These are phyloP conservation scores for Eumeta japonica DNA, from an alignment of 1,140 invertebrate species.

Conservation along the genomic window DNA sequence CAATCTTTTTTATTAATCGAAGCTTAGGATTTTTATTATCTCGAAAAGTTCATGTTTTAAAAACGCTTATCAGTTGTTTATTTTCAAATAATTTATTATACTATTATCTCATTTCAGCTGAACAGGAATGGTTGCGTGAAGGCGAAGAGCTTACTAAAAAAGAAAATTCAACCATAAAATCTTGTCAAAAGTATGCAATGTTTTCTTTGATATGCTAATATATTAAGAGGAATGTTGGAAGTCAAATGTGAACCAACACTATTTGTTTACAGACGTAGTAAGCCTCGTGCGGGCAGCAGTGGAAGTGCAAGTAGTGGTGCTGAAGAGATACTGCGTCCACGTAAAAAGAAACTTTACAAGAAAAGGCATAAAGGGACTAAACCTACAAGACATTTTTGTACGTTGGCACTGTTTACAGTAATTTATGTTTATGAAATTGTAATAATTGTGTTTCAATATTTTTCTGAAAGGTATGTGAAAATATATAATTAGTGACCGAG, in stretches of 20 bases:
- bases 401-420: no score
- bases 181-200: conserved; percentile 49
- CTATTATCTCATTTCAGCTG: conserved; percentile 24
- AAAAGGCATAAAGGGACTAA: conserved; percentile 50
- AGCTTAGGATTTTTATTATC: no score
- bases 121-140: conserved; percentile 51
- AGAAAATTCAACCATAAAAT: conserved; percentile 40
- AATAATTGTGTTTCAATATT: no score
- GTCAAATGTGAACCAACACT: no score
- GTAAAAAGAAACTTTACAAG: conserved; percentile 54
- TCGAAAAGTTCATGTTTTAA: no score
- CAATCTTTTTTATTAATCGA: no score
- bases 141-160: conserved; percentile 48
- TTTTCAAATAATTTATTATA: conserved; percentile 2
- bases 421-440: no score
- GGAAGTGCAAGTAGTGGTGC: conserved; percentile 52
- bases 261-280: conserved; percentile 40
- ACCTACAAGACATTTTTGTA: conserved; percentile 34
- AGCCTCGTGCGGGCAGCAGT: conserved; percentile 46
- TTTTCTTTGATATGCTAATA: not conserved
- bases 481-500: no score
- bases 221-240: no score
- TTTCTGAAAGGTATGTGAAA: no score
- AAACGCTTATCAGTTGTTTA: no score
- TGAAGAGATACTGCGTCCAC: conserved; percentile 46